Evolutionary conservation across 1,140 invertebrate genomes (phyloP).

Genomic region (Drosophila nebulosa): DNA sequence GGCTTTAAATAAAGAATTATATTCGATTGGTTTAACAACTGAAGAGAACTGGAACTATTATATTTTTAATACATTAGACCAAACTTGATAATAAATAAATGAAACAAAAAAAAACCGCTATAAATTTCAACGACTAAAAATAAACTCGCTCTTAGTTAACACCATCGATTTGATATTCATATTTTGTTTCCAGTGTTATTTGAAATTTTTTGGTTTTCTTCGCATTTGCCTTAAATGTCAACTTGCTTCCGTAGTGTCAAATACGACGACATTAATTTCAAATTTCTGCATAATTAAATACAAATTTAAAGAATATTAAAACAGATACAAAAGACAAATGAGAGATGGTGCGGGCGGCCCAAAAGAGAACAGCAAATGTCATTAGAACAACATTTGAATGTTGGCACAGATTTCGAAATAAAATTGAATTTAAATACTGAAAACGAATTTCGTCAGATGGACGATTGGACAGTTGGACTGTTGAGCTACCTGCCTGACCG

Average conservation of each 20-base stretch:
- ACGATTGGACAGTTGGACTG: neutral
- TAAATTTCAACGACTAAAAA: conserved; percentile 4
- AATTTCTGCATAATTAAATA: conserved; percentile 68
- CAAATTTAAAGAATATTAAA: conserved; percentile 47
- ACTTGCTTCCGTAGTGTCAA: conserved; percentile 66
- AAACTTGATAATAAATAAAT: conserved; percentile 12
- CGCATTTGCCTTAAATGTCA: conserved; percentile 55
- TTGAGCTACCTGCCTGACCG: conserved; percentile 1
- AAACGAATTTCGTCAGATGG: conserved; percentile 12
- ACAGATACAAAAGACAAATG: conserved; percentile 8
- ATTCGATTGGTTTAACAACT: neutral
- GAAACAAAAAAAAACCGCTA: conserved; percentile 12
- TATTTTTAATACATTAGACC: neutral
- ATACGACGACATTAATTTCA: conserved; percentile 50
- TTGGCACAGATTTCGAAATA: conserved; percentile 67
- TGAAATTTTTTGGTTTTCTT: neutral
- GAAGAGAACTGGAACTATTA: neutral
- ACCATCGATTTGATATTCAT: conserved; percentile 16
- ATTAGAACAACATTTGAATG: conserved; percentile 67
- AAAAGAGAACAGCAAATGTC: conserved; percentile 49
- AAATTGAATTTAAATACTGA: conserved; percentile 64
- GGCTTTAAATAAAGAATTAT: neutral
- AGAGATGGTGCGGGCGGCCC: neutral
- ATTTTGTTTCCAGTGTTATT: conserved; percentile 5
- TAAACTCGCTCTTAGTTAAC: conserved; percentile 16